phyloP scores from a whole-genome alignment of 2,797 vertebrate genomes.

The Microtus californicus region DNA sequence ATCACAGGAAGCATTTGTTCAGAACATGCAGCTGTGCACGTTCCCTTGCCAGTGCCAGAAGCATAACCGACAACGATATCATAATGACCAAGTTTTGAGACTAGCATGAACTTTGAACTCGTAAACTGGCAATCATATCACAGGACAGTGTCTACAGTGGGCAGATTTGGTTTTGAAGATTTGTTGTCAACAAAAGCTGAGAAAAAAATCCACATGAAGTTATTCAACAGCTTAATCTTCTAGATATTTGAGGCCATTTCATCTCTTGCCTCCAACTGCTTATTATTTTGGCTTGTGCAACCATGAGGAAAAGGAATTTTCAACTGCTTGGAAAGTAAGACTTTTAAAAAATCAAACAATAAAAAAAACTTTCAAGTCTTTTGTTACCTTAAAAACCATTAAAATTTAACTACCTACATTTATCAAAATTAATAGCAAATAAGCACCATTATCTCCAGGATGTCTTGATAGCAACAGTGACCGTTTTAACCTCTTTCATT shows the following conservation, averaged over 20 bases:
- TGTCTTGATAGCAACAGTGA: background rate
- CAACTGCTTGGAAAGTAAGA: background rate
- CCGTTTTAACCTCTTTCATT: background rate
- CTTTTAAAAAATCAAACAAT: background rate
- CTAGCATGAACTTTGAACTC: background rate
- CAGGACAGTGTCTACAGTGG: background rate
- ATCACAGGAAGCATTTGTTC: slow-evolving; percentile 67
- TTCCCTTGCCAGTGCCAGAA: background rate
- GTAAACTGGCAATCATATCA: background rate
- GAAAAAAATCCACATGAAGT: background rate
- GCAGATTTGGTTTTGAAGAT: background rate
- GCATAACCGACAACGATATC: background rate
- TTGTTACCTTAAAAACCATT: slow-evolving; percentile 23
- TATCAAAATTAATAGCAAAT: slow-evolving; percentile 28
- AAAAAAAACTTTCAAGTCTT: background rate
- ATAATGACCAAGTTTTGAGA: background rate
- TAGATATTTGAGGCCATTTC: background rate
- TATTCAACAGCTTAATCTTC: slow-evolving; percentile 40
- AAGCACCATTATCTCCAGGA: background rate
- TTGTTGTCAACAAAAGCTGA: background rate
- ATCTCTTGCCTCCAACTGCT: slow-evolving; percentile 24
- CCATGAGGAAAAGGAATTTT: background rate
- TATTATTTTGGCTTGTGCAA: background rate
- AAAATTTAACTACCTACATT: slow-evolving; percentile 21
- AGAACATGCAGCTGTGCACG: slow-evolving; percentile 57